A percentile compares a stretch with the other conserved stretches of the same genome.
These are phyloP conservation scores for Formicarius rufipectus DNA, from an alignment of 2,113 vertebrate species.

Conservation along the genomic window DNA sequence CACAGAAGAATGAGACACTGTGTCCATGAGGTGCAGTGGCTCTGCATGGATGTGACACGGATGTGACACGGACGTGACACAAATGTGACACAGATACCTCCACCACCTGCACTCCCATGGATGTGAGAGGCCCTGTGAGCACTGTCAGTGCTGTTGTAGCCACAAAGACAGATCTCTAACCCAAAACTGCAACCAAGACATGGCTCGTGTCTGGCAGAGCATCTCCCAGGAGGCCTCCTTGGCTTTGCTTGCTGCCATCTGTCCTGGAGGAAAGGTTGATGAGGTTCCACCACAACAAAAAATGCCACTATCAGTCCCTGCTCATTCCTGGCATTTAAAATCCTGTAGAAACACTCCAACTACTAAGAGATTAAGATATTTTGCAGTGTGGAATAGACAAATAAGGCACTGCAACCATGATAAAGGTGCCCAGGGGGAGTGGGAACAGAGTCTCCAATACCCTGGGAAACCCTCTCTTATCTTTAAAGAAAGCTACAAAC, in stretches of 20 bases:
- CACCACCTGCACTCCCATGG: accelerated
- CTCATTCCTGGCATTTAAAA: background rate
- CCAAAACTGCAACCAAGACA: background rate
- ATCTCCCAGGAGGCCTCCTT: background rate
- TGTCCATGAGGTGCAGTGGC: accelerated
- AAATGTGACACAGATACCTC: background rate
- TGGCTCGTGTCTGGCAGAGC: background rate
- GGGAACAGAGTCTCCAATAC: background rate
- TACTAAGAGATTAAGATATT: background rate
- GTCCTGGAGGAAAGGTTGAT: background rate
- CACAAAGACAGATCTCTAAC: background rate
- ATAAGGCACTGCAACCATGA: background rate
- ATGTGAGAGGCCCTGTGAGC: accelerated
- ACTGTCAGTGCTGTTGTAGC: accelerated
- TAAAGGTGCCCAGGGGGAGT: background rate
- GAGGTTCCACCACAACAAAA: background rate
- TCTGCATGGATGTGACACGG: accelerated
- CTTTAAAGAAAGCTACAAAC: background rate
- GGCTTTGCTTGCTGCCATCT: background rate
- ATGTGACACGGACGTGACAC: background rate
- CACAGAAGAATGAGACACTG: background rate
- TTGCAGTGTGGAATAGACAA: background rate
- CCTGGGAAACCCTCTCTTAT: background rate
- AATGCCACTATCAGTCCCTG: background rate
- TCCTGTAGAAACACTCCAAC: background rate